Base-by-base conservation (phyloP, 2,888 invertebrate species). In the Synanthedon andrenaeformis region DNA sequence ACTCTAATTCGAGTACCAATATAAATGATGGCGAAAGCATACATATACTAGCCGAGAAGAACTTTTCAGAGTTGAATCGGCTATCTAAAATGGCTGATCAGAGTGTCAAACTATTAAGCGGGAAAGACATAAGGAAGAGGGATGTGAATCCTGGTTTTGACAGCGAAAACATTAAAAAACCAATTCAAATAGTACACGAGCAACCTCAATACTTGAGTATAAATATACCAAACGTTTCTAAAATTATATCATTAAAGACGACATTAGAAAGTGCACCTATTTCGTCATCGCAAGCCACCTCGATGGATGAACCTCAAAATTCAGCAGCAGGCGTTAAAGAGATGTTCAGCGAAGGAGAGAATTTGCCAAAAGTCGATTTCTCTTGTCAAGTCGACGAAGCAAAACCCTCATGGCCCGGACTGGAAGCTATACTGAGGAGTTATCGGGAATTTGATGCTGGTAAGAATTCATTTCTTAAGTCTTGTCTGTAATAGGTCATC, bases 381-480 rank as follows among this genome's bases (percentile, higher is more conserved):
- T 61, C 66, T 10, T 76, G 80, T 53, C 82, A 82, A 62, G 74
- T 67, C 5, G 70, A 70, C 1, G 67, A 68, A 51, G 42, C 54
- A 2, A 56, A 63, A 12, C 63, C 67, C 41, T 62, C 66, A 42
- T 90, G 90, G 90, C 82, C 88, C 0, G 89, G 89, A 1, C 63
- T 89, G 4, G 80, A 89, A 50, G 77, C 77, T 8, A 64, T 90
- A n/a, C 73, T 86, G 55, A 84, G 78, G 59, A 83, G 82, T 48
- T 91, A 89, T 65, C 86, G 78, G 61, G 82, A 81, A 59, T 89
- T 83, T 70, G 86, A 87, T 57, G 74, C 78, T 79, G 90, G 91
- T 91, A 75, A 65, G 45, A 35, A 35, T 35, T 35, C 8, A 23
- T 23, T 23, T 23, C 4, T 23, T 23, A 4, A 23, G 23, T 19